Base-by-base conservation (phyloP, 1,140 invertebrate genomes). In the Physella acuta region DNA sequence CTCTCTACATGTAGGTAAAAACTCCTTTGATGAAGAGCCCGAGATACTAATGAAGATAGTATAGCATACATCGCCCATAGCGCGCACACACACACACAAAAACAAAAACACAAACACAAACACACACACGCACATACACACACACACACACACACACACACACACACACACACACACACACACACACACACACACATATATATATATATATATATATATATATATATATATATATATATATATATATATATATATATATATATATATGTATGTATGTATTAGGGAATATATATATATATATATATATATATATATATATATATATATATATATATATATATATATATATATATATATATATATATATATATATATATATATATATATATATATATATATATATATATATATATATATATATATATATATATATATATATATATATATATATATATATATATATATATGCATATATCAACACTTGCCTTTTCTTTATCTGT, bases 71-170 rank as follows among this genome's bases (percentile, higher is more conserved):
- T n/a, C n/a, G n/a, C n/a, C n/a, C n/a, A n/a, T n/a, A n/a, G n/a
- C n/a, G n/a, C n/a, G n/a, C n/a, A n/a, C n/a, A n/a, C n/a, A n/a
- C n/a, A n/a, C n/a, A n/a, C n/a, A n/a, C n/a, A n/a, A n/a, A n/a
- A n/a, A n/a, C n/a, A n/a, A n/a, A n/a, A n/a, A n/a, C n/a, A n/a
- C 24, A 36, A 2, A 4, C 39, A 44, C 39, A 44, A 8, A 44
- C 39, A 44, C 39, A 44, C 8, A 44, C 39, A 44, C 39, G 20
- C 33, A 37, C 59, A 36, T 28, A 37, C 33, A 61, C 59, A 61
- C 31, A 36, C 8, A 61, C 59, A 17, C 2, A 53, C 63, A 65
- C 28, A 53, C 44, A 53, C 28, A 53, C 49, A 30, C 28, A 53
- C 63, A 53, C 8, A 53, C 63, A 53, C 17, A 53, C 49, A 53